Base-by-base conservation (phyloP, 2,797 vertebrate species). In the Gymnoscopelus microlampas region DNA sequence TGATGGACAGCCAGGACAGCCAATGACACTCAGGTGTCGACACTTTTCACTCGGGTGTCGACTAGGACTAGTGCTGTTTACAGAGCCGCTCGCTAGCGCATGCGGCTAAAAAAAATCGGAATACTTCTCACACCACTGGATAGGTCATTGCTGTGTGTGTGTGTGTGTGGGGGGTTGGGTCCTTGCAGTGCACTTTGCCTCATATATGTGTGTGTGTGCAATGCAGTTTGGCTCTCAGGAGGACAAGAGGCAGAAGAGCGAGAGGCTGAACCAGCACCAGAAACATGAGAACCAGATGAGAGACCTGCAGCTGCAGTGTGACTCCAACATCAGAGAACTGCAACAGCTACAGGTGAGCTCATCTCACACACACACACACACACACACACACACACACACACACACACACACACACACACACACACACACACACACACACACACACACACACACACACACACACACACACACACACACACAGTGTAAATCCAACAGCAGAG, bases 251-350 rank as follows among this genome's bases (percentile, higher is more conserved):
- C 97, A 98, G 92, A 99, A 99, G 91, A 97, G 95, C 0, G 98
- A 99, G 85, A 92, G 97, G 74, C 89, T 98, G 76, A 94, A 98
- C 65, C 98, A 99, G 76, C 97, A 98, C 88, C 98, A 99, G 89
- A 99, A 99, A 83, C 98, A 99, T 0, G 97, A 99, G 89, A 99
- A 98, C 90, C 98, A 99, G 80, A 98, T 99, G 98, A 94, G 98
- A 63, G 98, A 99, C 82, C 95, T 99, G 70, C 98, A 98, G 91
- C 71, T 98, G 82, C 98, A 98, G 78, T 98, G 98, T 83, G 98
- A 99, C 84, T 95, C 95, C 53, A 99, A 99, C 76, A 94, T 97
- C 91, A 94, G 97, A 70, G 98, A 99, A 74, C 92, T 99, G 73
- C 98, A 99, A 71, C 96, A 99, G 84, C 89, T 99, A 53, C 98